Evolutionary conservation across 1,140 invertebrate genomes (phyloP).

Genomic region (Ostrea edulis): DNA sequence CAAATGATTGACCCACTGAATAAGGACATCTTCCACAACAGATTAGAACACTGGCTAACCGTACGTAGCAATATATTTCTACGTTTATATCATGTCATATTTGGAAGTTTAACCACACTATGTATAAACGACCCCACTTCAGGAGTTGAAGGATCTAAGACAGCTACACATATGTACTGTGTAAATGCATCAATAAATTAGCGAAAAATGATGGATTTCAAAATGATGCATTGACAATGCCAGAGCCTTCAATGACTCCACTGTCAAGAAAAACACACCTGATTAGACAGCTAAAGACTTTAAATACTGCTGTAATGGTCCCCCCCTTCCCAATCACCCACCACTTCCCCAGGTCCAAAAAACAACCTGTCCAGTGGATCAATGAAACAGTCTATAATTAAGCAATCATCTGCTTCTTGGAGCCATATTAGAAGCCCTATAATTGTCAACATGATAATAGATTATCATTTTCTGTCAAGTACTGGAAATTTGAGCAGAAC

Average conservation of each 20-base stretch:
- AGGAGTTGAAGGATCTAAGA: no score
- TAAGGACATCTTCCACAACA: neutral
- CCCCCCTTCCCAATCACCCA: neutral
- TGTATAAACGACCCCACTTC: no score
- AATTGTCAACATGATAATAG: conserved; percentile 30
- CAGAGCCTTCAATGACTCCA: neutral
- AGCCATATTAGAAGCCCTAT: neutral
- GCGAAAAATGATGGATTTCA: neutral
- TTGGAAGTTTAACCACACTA: no score
- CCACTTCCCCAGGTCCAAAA: neutral
- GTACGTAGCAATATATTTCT: neutral
- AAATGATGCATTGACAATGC: neutral
- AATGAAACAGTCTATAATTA: neutral
- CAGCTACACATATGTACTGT: no score
- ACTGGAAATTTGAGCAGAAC: neutral
- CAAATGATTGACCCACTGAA: neutral
- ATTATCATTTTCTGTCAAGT: conserved; percentile 21
- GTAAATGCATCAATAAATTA: conserved; percentile 1
- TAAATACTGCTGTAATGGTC: conserved; percentile 10
- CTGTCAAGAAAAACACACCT: neutral
- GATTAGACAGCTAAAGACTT: conserved; percentile 15
- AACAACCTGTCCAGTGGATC: neutral
- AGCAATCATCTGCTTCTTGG: conserved; percentile 1
- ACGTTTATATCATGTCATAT: no score
- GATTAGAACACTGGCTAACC: neutral